Conservation (phyloP, 2,113 vertebrate genomes). For the Prochilodus magdalenae region DNA sequence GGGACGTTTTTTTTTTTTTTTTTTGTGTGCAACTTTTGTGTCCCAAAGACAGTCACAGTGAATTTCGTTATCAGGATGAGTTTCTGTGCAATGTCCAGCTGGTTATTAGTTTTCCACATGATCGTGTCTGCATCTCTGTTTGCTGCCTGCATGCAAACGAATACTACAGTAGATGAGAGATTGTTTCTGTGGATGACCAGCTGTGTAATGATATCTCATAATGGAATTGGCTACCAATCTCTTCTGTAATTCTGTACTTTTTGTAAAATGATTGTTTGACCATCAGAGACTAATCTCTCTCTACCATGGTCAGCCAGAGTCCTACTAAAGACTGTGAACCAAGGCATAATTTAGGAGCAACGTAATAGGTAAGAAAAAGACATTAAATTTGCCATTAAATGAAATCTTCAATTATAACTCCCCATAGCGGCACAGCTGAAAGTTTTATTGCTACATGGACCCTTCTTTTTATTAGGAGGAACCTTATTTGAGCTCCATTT, state of each 20-base stretch:
- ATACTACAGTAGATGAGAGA: no score
- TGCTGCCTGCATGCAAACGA: background rate
- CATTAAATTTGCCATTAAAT: slow-evolving; percentile 41
- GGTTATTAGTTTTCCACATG: no score
- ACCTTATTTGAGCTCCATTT: background rate
- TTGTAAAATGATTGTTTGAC: background rate
- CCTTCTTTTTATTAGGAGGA: slow-evolving; percentile 5
- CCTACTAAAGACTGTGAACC: slow-evolving; percentile 7
- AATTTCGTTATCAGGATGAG: background rate
- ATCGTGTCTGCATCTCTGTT: no score
- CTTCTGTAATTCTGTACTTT: background rate
- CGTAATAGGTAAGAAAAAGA: slow-evolving; percentile 17
- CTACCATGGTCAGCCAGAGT: background rate
- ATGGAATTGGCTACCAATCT: background rate
- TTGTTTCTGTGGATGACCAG: no score
- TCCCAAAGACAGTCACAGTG: background rate
- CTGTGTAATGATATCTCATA: background rate
- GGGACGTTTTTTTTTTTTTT: no score
- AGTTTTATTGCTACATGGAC: slow-evolving; percentile 18
- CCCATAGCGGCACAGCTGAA: slow-evolving; percentile 1
- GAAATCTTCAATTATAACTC: slow-evolving; percentile 22
- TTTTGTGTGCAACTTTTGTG: no score
- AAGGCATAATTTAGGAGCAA: slow-evolving; percentile 25
- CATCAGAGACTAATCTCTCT: background rate
- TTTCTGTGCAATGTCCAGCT: no score